phyloP scores from a whole-genome alignment of 2,888 invertebrate genomes.

The Lithosia quadra region DNA sequence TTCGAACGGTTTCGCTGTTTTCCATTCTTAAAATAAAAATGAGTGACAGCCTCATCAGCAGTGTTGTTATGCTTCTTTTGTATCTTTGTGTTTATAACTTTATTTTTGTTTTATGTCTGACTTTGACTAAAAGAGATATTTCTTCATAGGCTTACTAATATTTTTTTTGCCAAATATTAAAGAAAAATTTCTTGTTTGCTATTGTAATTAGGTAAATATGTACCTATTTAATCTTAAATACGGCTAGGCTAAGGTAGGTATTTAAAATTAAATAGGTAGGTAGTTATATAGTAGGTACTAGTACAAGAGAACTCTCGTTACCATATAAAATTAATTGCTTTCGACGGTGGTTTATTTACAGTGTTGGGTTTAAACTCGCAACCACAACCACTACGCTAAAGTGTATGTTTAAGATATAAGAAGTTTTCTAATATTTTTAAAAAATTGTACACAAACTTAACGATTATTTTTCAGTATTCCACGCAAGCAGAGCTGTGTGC shows the following conservation, averaged over 20 bases:
- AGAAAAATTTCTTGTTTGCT: neutral
- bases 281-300: too few relatives aligned
- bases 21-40: slow-evolving; percentile 36
- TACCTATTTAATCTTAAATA: too few relatives aligned
- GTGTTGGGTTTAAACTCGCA: too few relatives aligned
- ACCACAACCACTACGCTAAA: too few relatives aligned
- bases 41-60: slow-evolving; percentile 29
- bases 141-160: neutral
- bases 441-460: neutral
- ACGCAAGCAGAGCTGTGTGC: neutral
- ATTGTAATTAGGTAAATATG: too few relatives aligned
- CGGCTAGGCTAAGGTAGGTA: too few relatives aligned
- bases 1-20: slow-evolving; percentile 39
- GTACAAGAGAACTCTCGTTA: neutral
- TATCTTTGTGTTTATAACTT: slow-evolving; percentile 19
- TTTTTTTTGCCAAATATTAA: neutral
- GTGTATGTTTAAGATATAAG: too few relatives aligned
- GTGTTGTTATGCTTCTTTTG: slow-evolving; percentile 29
- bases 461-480: neutral
- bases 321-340: neutral
- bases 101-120: slow-evolving; percentile 1
- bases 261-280: too few relatives aligned
- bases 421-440: too few relatives aligned
- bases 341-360: neutral
- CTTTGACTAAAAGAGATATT: neutral